Conservation (phyloP, 2,888 invertebrate species). For the Stenolophus ochropezus region DNA sequence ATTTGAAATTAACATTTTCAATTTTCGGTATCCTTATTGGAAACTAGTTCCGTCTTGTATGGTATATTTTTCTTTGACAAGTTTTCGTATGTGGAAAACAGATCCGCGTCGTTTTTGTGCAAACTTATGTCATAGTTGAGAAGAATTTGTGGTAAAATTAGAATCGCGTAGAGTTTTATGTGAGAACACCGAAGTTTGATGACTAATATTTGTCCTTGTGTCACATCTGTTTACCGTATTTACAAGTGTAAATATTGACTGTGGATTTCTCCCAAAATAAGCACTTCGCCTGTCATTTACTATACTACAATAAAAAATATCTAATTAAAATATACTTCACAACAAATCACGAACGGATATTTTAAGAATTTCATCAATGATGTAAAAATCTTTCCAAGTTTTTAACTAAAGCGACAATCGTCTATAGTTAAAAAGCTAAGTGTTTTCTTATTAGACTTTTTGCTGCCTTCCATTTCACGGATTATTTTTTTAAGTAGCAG, state of each 20-base stretch:
- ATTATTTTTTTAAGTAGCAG: no score
- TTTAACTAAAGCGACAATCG: no score
- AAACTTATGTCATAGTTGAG: background rate
- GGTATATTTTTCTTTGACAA: background rate
- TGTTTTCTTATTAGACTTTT: no score
- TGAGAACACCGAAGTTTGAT: slow-evolving; percentile 8
- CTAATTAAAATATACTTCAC: background rate
- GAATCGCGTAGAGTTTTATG: background rate
- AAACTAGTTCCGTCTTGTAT: background rate
- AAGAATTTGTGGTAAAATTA: background rate
- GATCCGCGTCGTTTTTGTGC: background rate
- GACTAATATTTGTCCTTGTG: slow-evolving; percentile 34
- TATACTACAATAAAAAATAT: background rate
- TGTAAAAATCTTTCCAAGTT: no score
- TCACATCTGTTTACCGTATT: slow-evolving; percentile 39
- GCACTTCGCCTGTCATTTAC: slow-evolving; percentile 23
- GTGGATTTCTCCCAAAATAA: slow-evolving; percentile 32
- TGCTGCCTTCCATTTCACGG: no score
- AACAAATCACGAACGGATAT: background rate
- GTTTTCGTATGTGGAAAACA: background rate
- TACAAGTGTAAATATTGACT: slow-evolving; percentile 29
- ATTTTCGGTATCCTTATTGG: background rate
- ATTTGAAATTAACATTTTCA: background rate
- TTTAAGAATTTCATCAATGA: no score
- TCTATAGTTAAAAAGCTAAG: no score